Evolutionary conservation across 2,113 vertebrate genomes (phyloP), one percentile per base, ranked within the genome.

Genomic region (Sylvicapra grimmia): DNA sequence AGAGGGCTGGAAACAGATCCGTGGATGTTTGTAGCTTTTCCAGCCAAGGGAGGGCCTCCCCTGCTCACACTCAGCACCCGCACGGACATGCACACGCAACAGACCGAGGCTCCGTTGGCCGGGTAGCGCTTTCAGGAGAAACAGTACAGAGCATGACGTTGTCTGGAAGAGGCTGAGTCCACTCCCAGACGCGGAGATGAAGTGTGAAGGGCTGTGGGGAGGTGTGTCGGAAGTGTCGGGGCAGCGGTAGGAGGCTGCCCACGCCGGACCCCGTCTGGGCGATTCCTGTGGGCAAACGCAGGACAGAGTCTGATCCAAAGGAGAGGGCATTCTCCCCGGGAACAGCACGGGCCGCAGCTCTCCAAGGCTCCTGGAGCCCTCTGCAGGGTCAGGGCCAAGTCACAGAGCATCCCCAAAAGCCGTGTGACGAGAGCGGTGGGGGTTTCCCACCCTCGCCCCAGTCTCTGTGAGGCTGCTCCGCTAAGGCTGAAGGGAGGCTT

Each of bases 41-140:
- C 19, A 75, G 56, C 80, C 59, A 3, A 83, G 86, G 83, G 63
- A 23, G 68, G 11, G 29, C 51, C 59, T 29, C 27, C 59, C 49
- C 33, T 1, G 3, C 11, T 31, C 68, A 18, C 19, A 14, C 49
- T 16, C 13, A 4, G 36, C 33, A 29, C 65, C 40, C 15, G 2
- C 58, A 31, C 4, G 1, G 33, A n/a, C 5, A 4, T 14, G 5
- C 19, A 4, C 75, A 4, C 16, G 4, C 25, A 47, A 56, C 79
- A 89, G 18, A 47, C 27, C 0, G 0, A 49, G 47, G 31, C n/a
- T 13, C 14, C 5, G 0, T 4, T 3, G 2, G 2, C 47, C 8
- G 6, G 59, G 29, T 25, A 0, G 18, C 4, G 1, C n/a, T 59
- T 33, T 40, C 54, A 19, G 53, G 25, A 65, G 27, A 8, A 51